These are phyloP conservation scores for Heliocidaris tuberculata DNA, from an alignment of 35 echinoderm and acorn worm species.

Conservation along the genomic window DNA sequence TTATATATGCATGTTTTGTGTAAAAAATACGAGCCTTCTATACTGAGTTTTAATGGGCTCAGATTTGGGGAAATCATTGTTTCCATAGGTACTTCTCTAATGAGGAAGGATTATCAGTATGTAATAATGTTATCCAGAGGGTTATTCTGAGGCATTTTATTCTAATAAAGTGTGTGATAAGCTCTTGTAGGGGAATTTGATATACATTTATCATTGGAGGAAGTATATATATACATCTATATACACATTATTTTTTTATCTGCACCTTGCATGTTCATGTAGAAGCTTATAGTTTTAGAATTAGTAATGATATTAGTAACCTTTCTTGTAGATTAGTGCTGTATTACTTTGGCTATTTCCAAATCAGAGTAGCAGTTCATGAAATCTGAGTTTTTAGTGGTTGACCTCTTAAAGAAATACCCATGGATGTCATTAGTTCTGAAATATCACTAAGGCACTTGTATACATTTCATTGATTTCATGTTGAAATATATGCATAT, in stretches of 20 bases:
- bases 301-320: neutral
- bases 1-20: neutral
- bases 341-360: neutral
- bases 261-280: neutral
- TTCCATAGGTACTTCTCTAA: neutral
- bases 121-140: neutral
- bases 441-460: neutral
- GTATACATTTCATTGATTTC: too few species aligned
- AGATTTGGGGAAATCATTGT: neutral
- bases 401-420: neutral
- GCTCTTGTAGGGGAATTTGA: neutral
- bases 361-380: too few species aligned
- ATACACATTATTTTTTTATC: neutral
- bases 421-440: neutral
- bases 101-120: neutral
- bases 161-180: neutral
- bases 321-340: neutral
- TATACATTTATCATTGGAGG: neutral
- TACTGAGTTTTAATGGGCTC: neutral
- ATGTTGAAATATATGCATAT: too few species aligned
- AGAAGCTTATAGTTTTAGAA: neutral
- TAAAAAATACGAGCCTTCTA: neutral
- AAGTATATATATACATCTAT: neutral
- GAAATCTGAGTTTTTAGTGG: neutral
- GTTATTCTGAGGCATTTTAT: neutral